Evolutionary conservation across 2,113 vertebrate species (phyloP), one percentile per base, ranked within the genome.

Genomic region (Caranx ignobilis): DNA sequence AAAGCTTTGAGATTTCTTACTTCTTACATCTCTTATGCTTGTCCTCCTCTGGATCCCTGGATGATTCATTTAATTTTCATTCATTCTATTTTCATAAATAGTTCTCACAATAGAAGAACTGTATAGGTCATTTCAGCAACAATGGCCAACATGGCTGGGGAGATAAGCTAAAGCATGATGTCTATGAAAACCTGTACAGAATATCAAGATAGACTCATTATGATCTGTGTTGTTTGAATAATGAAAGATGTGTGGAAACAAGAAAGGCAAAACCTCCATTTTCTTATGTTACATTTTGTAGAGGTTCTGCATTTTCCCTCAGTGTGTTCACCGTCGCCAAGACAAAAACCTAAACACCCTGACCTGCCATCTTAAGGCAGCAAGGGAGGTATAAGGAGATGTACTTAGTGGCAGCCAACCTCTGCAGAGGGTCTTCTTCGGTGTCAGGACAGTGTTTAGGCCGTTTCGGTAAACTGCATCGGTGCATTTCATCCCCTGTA

Each of bases 391-490:
- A 57, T 78, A 85, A 90, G 83, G 62, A 75, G 79, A 37, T 72
- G 86, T 87, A 83, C 57, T 90, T 89, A 85, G 89, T 10, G 71
- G 68, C 78, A 60, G 62, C 15, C 67, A 9, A 66, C 71, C 79
- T 56, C 82, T 71, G 82, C 75, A 75, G 86, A 82, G 77, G 57
- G 41, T 54, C 86, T 3, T 45, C 68, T 31, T n/a, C 2, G 50
- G 90, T 85, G 89, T 90, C 88, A 72, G 77, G 83, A 69, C 87
- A 19, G 81, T 26, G 82, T 86, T 92, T 86, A 88, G 78, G 43
- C 45, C 62, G 26, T 56, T 89, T 75, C 39, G 31, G 60, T 90
- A 84, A 90, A 84, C 61, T 47, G 71, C 81, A 5, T 47, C 26
- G 65, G 56, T 65, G 83, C 82, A 71, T 88, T 87, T 70, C 82